Base-by-base conservation (phyloP, 2,113 vertebrate species). In the Grantiella picta region DNA sequence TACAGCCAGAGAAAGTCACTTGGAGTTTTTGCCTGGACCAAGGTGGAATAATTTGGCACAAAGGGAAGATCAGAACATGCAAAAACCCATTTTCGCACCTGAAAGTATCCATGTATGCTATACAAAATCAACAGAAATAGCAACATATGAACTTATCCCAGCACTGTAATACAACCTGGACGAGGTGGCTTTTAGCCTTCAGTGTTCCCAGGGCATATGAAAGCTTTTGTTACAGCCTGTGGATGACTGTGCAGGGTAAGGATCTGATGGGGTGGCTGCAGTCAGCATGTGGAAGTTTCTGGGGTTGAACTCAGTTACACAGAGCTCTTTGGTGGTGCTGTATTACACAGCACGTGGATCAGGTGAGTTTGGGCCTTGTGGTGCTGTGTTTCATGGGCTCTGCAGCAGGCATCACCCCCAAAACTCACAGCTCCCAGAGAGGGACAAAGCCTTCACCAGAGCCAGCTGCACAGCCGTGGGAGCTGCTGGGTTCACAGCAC, bases 131-230 rank as follows among this genome's bases (percentile, higher is more conserved):
- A 31, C 15, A 77, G 50, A 36, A 82, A 82, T 59, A 71, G 2
- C 20, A 84, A 64, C 7, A 57, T 9, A 57, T 22, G 11, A 61
- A 64, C 13, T 35, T 36, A 44, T 10, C 25, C 11, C 15, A 70
- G 54, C 36, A 44, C 15, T 27, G 53, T 45, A 63, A 50, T 54
- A 14, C 10, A 49, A 23, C 31, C 31, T 2, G 11, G 42, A 24
- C 0, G 1, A 69, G 19, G 9, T 40, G 42, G 24, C 38, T 82
- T 89, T 57, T 40, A 50, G 12, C 36, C 45, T 83, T 83, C 31
- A 5, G n/a, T 1, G 1, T 9, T 20, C 1, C 1, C 1, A 3
- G 0, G 5, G 61, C 45, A 47, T 63, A 10, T n/a, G n/a, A 54
- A 78, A n/a, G 60, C 14, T 68, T 56, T 18, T 35, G 72, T 35